Evolutionary conservation across 2,797 vertebrate genomes (phyloP).

Genomic region (Spatula versicolor): DNA sequence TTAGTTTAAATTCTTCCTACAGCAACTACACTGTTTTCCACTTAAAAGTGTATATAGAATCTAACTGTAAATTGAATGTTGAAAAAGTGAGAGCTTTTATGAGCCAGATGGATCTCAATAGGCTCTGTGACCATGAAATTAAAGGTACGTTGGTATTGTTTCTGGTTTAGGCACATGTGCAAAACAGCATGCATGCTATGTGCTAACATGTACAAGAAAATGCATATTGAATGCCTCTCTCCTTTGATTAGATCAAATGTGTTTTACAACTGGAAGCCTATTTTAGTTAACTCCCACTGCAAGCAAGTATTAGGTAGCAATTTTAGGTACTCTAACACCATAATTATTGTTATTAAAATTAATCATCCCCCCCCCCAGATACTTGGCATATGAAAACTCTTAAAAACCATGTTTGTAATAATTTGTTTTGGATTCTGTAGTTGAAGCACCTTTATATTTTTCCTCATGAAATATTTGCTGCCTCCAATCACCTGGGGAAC

Average conservation of each 20-base stretch:
- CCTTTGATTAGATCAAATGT: conserved; percentile 76
- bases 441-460: conserved; percentile 83
- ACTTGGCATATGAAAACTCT: conserved; percentile 79
- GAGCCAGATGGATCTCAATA: conserved; percentile 33
- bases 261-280: conserved; percentile 87
- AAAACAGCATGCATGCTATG: not conserved
- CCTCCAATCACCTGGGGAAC: conserved; percentile 92
- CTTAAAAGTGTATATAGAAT: conserved; percentile 57
- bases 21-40: conserved; percentile 48
- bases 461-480: conserved; percentile 91
- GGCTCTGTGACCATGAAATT: conserved; percentile 53
- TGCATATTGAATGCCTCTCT: not conserved
- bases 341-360: conserved; percentile 87
- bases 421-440: conserved; percentile 81
- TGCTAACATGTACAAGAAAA: not conserved
- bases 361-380: conserved; percentile 79
- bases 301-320: conserved; percentile 74
- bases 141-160: conserved; percentile 59
- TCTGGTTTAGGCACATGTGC: conserved; percentile 27
- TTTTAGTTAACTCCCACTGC: conserved; percentile 85
- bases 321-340: conserved; percentile 80
- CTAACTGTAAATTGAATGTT: conserved; percentile 65
- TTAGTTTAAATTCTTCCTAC: not conserved
- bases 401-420: conserved; percentile 75
- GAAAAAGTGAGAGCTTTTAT: conserved; percentile 70